Conservation (phyloP, 2,113 vertebrate genomes). For the Pelecanoides urinatrix region DNA sequence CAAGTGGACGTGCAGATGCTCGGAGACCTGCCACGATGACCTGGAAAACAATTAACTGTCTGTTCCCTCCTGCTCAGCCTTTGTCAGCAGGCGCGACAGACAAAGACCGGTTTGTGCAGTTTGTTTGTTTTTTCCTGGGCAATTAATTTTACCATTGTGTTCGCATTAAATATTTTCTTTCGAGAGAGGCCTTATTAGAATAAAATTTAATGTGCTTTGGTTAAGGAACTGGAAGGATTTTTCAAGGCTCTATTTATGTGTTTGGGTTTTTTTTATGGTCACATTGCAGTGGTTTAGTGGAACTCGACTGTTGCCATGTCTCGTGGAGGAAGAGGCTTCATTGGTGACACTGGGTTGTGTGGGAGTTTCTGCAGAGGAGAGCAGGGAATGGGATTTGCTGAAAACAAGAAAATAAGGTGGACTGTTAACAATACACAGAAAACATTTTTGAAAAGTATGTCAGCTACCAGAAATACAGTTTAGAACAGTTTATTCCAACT, state of each 20-base stretch:
- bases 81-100: not conserved
- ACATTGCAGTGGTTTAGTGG: not conserved
- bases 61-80: not conserved
- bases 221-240: not conserved
- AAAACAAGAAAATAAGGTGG: not conserved
- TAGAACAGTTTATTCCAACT: not conserved
- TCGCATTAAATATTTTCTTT: not conserved
- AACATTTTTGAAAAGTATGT: not conserved
- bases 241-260: not conserved
- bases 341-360: not conserved
- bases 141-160: not conserved
- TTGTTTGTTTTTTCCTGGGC: not conserved
- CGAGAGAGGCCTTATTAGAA: not conserved
- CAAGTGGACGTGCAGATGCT: not conserved
- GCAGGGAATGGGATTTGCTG: not conserved
- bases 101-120: not conserved
- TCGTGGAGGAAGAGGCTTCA: not conserved
- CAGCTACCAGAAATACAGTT: not conserved
- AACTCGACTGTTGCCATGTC: accelerated
- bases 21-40: not conserved
- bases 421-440: not conserved
- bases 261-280: not conserved
- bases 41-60: conserved; percentile 16
- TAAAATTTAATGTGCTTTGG: not conserved
- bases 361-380: not conserved